Conservation (phyloP, 2,888 invertebrate species). For the Caenorhabditis japonica region DNA sequence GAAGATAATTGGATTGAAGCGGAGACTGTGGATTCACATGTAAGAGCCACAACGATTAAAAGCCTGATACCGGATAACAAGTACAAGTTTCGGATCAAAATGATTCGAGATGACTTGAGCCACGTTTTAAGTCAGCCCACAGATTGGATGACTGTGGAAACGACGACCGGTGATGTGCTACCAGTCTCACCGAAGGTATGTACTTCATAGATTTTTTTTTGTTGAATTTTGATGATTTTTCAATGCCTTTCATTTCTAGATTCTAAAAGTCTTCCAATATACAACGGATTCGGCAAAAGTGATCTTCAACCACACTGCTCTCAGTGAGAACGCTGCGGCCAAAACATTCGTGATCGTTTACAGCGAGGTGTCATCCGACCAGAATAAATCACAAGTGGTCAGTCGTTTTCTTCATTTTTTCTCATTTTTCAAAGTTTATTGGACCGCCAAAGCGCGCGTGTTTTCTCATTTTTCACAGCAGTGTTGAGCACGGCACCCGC, state of each 20-base stretch:
- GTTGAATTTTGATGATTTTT: background rate
- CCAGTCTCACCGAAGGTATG: constrained; percentile 53
- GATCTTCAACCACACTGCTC: constrained; percentile 59
- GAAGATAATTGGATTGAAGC: constrained; percentile 61
- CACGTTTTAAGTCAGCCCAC: constrained; percentile 48
- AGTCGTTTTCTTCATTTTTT: constrained; percentile 29
- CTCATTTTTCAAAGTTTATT: too few species aligned
- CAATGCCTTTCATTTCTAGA: constrained; percentile 43
- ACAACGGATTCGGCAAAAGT: constrained; percentile 56
- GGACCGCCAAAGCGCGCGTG: too few species aligned
- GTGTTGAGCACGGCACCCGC: too few species aligned
- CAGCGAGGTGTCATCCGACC: constrained; percentile 37
- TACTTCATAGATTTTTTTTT: background rate
- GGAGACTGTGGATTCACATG: constrained; percentile 64
- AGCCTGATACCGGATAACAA: constrained; percentile 59
- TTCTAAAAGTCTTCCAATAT: constrained; percentile 48
- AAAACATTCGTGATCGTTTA: constrained; percentile 58
- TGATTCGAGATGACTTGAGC: constrained; percentile 53
- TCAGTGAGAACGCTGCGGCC: constrained; percentile 53
- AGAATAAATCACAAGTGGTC: constrained; percentile 55
- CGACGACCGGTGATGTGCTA: constrained; percentile 50
- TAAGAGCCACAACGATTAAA: constrained; percentile 67
- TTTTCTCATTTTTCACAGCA: constrained; percentile 19
- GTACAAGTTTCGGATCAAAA: constrained; percentile 61
- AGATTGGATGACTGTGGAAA: constrained; percentile 55